Evolutionary conservation across 2,888 invertebrate genomes (phyloP), one percentile per base, ranked within the genome.

Genomic region (Tineola bisselliella): DNA sequence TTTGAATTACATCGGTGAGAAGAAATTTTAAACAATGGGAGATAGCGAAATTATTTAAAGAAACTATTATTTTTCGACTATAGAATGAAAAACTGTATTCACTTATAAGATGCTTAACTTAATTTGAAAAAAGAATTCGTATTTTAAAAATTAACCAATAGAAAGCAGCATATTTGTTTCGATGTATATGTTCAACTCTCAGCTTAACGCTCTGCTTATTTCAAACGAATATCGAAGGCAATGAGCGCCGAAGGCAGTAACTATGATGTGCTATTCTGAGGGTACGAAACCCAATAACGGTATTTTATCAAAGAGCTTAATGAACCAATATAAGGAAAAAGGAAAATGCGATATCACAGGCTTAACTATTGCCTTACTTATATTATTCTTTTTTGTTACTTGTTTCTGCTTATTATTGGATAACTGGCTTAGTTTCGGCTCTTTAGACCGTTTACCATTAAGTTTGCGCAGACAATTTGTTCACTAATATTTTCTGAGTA

Each of bases 231-330:
- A 25, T 56, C n/a, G 17, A 8, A 56, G 56, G 56, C 18, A 33
- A 58, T 33, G 58, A 58, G 15, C 58, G 58, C 58, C 58, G 33
- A 60, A 19, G 60, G 48, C 44, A 60, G 48, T 48, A 60, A 19
- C 58, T 58, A 48, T 48, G 60, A 60, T 60, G 60, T 60, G 60
- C 60, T 60, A 44, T 25, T 60, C 60, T n/a, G 17, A 31, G 44
- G 43, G 43, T 10, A 44, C 25, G 30, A 60, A 60, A 60, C 44
- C 30, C 60, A 48, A 60, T 44, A 44, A 44, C 19, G 60, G 25
- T 60, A 60, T 60, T 60, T 60, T 60, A 60, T 60, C 60, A 60
- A 60, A 60, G 60, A 44, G 60, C 60, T 38, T 60, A 60, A 60
- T 60, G 60, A 60, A 60, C 60, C 60, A 60, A 48, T 60, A 48